phyloP scores from a whole-genome alignment of 1,140 invertebrate species.

The Danaus plexippus region DNA sequence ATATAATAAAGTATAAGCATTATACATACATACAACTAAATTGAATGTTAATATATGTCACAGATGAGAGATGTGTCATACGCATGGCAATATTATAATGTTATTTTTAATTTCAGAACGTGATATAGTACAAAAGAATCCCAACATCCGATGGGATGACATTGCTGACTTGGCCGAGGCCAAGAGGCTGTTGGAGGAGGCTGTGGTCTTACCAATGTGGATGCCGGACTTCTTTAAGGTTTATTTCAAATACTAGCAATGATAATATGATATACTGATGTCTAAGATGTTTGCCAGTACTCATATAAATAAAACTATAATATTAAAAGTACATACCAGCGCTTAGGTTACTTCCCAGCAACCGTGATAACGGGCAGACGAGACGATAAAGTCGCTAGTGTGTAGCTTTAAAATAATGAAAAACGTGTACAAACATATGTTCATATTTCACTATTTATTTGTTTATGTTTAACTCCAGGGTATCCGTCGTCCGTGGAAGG shows the following conservation, averaged over 20 bases:
- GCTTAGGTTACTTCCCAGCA: no score
- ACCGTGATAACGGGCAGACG: no score
- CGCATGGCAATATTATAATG: neutral
- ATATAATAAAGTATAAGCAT: no score
- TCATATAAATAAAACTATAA: no score
- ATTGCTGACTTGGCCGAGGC: constrained; percentile 97
- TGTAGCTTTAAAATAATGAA: constrained; percentile 1
- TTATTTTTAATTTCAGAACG: constrained; percentile 77
- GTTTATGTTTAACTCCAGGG: constrained; percentile 72
- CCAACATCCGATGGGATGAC: constrained; percentile 97
- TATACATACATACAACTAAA: no score
- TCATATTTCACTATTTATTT: neutral
- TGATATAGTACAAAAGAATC: constrained; percentile 98
- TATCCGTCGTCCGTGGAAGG: constrained; percentile 86
- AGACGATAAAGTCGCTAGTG: no score
- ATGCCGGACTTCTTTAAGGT: constrained; percentile 99
- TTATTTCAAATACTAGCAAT: constrained; percentile 12
- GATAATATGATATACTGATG: neutral
- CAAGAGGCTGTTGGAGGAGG: constrained; percentile 96
- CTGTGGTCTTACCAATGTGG: constrained; percentile 97
- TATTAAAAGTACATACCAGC: no score
- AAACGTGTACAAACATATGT: neutral
- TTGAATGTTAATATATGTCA: no score
- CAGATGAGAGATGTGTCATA: neutral
- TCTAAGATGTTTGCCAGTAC: no score